Percentiles rank a stretch among this genome's conserved stretches.
Evolutionary conservation across 2,888 invertebrate genomes (phyloP).

Genomic region (Drosophila koepferae): DNA sequence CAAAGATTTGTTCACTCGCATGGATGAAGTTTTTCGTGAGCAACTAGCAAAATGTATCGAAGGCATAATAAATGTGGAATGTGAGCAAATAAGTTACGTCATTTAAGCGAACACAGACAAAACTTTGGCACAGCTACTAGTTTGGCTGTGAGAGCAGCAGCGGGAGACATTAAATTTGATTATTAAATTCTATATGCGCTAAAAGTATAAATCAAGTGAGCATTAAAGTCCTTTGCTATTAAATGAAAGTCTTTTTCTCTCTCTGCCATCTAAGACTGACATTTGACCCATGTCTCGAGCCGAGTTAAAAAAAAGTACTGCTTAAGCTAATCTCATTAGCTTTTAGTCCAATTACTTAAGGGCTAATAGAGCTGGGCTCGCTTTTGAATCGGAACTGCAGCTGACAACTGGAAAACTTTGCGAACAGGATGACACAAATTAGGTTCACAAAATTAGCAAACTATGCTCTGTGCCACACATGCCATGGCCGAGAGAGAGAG

Average conservation of each 20-base stretch:
- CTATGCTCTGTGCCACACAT: slow-evolving; percentile 42
- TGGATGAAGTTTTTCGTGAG: slow-evolving; percentile 34
- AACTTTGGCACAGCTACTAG: slow-evolving; percentile 4
- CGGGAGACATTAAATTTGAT: not conserved
- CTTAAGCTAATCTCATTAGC: slow-evolving; percentile 38
- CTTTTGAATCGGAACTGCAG: slow-evolving; percentile 22
- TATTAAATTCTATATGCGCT: slow-evolving; percentile 6
- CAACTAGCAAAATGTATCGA: slow-evolving; percentile 29
- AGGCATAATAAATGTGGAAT: slow-evolving; percentile 47
- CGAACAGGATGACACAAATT: slow-evolving; percentile 75
- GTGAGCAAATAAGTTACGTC: slow-evolving; percentile 49
- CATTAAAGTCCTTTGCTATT: not conserved
- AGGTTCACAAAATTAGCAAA: slow-evolving; percentile 69
- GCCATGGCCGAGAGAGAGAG: slow-evolving; percentile 15
- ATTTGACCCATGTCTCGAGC: not conserved
- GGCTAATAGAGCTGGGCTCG: slow-evolving; percentile 23
- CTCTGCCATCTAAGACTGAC: not conserved
- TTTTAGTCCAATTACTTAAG: slow-evolving; percentile 45
- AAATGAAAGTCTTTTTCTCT: no score
- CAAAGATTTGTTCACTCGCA: slow-evolving; percentile 30
- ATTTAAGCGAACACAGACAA: slow-evolving; percentile 21
- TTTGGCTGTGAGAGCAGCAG: not conserved
- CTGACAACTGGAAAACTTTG: slow-evolving; percentile 54
- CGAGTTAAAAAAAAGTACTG: not conserved
- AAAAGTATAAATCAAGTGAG: not conserved